Percentiles rank a stretch among this genome's conserved stretches.
phyloP scores from a whole-genome alignment of 2,797 vertebrate species.

The Myotis planiceps region DNA sequence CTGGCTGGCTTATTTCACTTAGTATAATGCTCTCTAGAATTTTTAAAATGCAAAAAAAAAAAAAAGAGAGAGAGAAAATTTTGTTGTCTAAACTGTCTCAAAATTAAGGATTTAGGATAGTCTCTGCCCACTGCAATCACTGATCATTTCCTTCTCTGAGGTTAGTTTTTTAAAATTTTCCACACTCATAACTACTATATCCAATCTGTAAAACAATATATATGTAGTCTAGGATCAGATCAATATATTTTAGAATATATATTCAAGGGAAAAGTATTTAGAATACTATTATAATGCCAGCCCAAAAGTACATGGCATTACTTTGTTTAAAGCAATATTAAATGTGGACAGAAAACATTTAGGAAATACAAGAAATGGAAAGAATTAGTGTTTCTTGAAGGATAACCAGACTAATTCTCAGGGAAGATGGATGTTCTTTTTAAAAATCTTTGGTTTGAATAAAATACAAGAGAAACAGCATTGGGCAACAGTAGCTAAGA shows the following conservation, averaged over 20 bases:
- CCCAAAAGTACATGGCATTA: conserved; percentile 73
- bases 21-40: no score
- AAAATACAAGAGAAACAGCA: conserved; percentile 70
- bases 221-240: conserved; percentile 64
- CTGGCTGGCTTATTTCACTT: no score
- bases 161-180: background rate
- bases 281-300: conserved; percentile 64
- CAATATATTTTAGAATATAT: conserved; percentile 74
- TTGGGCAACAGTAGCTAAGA: background rate
- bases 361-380: conserved; percentile 84
- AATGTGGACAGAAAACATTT: conserved; percentile 78
- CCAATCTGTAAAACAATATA: conserved; percentile 57
- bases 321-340: conserved; percentile 81
- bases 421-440: conserved; percentile 52
- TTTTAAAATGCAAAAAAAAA: no score
- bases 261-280: conserved; percentile 79
- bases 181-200: background rate
- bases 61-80: background rate
- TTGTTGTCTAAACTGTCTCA: background rate
- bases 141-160: conserved; percentile 4
- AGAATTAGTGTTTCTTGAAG: conserved; percentile 76
- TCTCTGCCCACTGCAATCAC: background rate
- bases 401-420: conserved; percentile 68
- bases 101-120: background rate
- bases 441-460: conserved; percentile 71